Conservation (phyloP, 1,140 invertebrate species). For the Pseudomyrmex gracilis region DNA sequence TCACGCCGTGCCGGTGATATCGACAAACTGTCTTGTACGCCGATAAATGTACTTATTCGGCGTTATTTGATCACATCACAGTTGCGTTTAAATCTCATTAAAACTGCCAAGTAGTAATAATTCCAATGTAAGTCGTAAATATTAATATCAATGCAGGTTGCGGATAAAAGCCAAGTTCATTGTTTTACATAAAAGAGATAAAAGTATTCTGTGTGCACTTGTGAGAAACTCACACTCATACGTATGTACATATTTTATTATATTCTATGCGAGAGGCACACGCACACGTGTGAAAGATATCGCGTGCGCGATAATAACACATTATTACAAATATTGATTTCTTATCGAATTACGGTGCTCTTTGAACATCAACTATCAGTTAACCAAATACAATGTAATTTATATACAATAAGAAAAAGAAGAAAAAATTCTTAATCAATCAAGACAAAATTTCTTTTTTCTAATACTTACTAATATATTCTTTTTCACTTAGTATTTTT, state of each 20-base stretch:
- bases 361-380: background rate
- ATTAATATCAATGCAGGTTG: background rate
- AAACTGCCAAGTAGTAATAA: background rate
- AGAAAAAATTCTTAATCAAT: background rate
- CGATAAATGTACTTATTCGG: background rate
- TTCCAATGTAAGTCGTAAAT: background rate
- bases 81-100: background rate
- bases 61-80: background rate
- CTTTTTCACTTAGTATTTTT: no score
- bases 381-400: background rate
- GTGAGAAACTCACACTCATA: no score
- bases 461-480: no score
- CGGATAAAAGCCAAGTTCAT: background rate
- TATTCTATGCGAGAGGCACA: no score
- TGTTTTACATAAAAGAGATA: background rate
- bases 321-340: background rate
- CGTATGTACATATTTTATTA: no score
- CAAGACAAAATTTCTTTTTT: no score
- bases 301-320: background rate
- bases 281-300: background rate
- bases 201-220: no score
- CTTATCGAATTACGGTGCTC: background rate
- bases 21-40: background rate
- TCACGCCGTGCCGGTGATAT: background rate
- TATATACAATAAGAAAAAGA: background rate